Conservation (phyloP, 2,113 vertebrate species). For the Holacanthus passer region DNA sequence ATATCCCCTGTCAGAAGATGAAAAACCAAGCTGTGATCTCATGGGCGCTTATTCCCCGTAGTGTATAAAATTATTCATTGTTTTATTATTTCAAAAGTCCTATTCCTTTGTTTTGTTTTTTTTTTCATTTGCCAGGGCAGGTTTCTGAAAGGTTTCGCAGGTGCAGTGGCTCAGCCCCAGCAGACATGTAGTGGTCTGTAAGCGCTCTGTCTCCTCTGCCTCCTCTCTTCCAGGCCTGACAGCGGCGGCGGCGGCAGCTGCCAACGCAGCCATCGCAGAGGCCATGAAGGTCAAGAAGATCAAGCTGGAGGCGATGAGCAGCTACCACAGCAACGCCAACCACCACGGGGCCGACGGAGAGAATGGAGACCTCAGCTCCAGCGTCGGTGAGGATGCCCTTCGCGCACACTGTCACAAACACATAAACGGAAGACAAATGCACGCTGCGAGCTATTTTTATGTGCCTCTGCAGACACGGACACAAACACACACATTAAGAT, state of each 20-base stretch:
- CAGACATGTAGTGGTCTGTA: conserved; percentile 66
- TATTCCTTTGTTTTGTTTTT: conserved; percentile 26
- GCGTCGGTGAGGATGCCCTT: conserved; percentile 90
- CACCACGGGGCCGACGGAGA: conserved; percentile 95
- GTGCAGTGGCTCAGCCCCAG: conserved; percentile 68
- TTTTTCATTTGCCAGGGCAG: conserved; percentile 37
- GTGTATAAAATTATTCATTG: conserved; percentile 76
- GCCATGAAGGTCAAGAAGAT: conserved; percentile 99
- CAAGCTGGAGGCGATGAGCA: conserved; percentile 99
- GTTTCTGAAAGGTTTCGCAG: conserved; percentile 65
- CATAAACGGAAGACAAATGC: conserved; percentile 8
- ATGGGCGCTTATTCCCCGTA: conserved; percentile 59
- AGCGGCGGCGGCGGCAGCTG: conserved; percentile 96
- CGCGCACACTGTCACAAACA: conserved; percentile 20
- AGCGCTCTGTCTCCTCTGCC: conserved; percentile 70
- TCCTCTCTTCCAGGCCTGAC: conserved; percentile 90
- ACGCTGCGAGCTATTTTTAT: not conserved
- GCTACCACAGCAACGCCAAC: conserved; percentile 95
- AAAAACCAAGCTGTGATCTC: conserved; percentile 70
- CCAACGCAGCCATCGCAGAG: conserved; percentile 98
- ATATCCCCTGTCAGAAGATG: conserved; percentile 71
- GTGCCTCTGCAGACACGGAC: not conserved
- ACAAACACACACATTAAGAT: not conserved
- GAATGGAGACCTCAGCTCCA: conserved; percentile 97
- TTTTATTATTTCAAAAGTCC: conserved; percentile 69